phyloP scores from a whole-genome alignment of 2,888 invertebrate genomes.

The Mythimna loreyi region DNA sequence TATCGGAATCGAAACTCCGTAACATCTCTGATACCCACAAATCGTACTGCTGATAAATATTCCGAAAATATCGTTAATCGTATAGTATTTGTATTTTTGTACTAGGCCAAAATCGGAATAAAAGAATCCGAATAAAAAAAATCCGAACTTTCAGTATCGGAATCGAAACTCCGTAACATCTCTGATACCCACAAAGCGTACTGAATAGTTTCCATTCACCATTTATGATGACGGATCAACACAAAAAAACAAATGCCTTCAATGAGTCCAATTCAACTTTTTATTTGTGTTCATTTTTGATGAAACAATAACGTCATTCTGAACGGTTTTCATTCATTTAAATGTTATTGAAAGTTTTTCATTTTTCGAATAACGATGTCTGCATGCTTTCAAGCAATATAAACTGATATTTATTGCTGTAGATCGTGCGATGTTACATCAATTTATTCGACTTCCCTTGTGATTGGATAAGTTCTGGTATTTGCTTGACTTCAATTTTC shows the following conservation, averaged over 20 bases:
- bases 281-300: constrained; percentile 33
- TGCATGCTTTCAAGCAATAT: constrained; percentile 41
- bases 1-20: no score
- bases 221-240: constrained; percentile 29
- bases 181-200: neutral
- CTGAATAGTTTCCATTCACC: constrained; percentile 15
- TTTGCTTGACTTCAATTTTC: constrained; percentile 43
- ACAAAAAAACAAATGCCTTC: constrained; percentile 18
- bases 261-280: constrained; percentile 24
- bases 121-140: no score
- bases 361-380: constrained; percentile 17
- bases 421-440: constrained; percentile 29
- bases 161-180: no score
- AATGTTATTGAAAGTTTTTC: constrained; percentile 29
- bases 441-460: constrained; percentile 24
- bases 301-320: constrained; percentile 38
- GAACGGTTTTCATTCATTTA: constrained; percentile 29
- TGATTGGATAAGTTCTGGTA: constrained; percentile 31
- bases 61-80: no score
- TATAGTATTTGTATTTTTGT: no score
- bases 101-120: no score
- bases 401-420: constrained; percentile 46
- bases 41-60: no score
- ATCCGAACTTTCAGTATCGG: no score
- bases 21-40: neutral